These are phyloP conservation scores for Folsomia candida DNA, from an alignment of 2,888 invertebrate genomes.

Conservation along the genomic window DNA sequence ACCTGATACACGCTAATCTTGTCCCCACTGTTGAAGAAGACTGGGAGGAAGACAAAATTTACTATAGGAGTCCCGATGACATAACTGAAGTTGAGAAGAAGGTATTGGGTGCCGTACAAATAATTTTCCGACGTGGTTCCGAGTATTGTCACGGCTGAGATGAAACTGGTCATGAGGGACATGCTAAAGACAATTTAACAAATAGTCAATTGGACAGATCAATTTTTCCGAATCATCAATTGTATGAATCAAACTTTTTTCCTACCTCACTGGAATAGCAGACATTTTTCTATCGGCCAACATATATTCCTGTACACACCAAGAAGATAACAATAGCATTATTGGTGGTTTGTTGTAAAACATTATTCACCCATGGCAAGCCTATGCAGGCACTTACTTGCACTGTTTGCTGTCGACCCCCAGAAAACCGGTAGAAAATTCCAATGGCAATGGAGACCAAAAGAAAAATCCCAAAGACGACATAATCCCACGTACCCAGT, in stretches of 20 bases:
- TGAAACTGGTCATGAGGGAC: conserved; percentile 2
- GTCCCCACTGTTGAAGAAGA: background rate
- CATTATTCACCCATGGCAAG: too few species aligned
- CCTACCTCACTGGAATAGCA: background rate
- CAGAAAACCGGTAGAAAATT: background rate
- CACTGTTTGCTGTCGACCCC: background rate
- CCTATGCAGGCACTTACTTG: background rate
- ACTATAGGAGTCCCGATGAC: background rate
- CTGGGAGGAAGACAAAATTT: background rate
- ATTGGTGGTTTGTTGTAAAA: too few species aligned
- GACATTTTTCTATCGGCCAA: background rate
- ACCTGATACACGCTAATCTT: conserved; percentile 4
- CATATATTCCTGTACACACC: background rate
- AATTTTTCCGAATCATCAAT: too few species aligned
- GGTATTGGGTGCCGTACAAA: background rate
- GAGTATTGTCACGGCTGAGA: background rate
- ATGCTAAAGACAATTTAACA: too few species aligned
- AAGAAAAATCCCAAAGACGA: background rate
- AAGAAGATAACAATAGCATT: background rate
- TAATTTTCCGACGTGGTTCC: conserved; percentile 1
- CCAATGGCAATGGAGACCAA: background rate
- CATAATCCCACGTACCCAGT: background rate
- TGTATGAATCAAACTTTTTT: too few species aligned
- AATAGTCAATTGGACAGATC: too few species aligned
- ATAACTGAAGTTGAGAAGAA: background rate